These are phyloP conservation scores for Diabrotica balteata DNA, from an alignment of 2,888 invertebrate genomes.

Conservation along the genomic window DNA sequence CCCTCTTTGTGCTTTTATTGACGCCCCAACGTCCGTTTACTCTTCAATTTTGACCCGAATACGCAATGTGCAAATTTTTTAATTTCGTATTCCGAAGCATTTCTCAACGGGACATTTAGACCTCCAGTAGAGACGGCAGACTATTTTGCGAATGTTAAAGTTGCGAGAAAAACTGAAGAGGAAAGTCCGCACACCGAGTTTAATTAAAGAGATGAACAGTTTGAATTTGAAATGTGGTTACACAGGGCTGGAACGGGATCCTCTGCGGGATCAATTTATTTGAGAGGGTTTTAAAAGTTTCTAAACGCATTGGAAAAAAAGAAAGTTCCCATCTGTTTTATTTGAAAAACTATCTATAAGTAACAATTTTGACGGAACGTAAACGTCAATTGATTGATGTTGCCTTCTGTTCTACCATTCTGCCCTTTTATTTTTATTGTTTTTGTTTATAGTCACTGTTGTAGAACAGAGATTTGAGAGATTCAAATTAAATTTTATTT, in stretches of 20 bases:
- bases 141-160: slow-evolving; percentile 19
- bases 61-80: slow-evolving; percentile 22
- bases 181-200: neutral
- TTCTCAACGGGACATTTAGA: slow-evolving; percentile 12
- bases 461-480: too few species aligned
- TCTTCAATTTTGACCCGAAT: slow-evolving; percentile 16
- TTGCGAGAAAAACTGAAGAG: neutral
- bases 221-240: slow-evolving; percentile 9
- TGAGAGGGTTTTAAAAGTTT: too few species aligned
- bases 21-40: slow-evolving; percentile 3
- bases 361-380: too few species aligned
- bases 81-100: slow-evolving; percentile 16
- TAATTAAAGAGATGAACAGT: slow-evolving; percentile 4
- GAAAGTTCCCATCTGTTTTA: too few species aligned
- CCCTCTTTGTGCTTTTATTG: slow-evolving; percentile 25
- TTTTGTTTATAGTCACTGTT: too few species aligned
- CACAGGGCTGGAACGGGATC: neutral
- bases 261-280: too few species aligned
- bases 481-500: too few species aligned
- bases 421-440: too few species aligned
- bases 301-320: too few species aligned
- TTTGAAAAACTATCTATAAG: too few species aligned
- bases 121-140: slow-evolving; percentile 14
- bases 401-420: too few species aligned
- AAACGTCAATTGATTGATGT: too few species aligned